Percentiles rank a stretch among this genome's conserved stretches.
These are phyloP conservation scores for Lonchura striata DNA, from an alignment of 2,113 vertebrate species.

Conservation along the genomic window DNA sequence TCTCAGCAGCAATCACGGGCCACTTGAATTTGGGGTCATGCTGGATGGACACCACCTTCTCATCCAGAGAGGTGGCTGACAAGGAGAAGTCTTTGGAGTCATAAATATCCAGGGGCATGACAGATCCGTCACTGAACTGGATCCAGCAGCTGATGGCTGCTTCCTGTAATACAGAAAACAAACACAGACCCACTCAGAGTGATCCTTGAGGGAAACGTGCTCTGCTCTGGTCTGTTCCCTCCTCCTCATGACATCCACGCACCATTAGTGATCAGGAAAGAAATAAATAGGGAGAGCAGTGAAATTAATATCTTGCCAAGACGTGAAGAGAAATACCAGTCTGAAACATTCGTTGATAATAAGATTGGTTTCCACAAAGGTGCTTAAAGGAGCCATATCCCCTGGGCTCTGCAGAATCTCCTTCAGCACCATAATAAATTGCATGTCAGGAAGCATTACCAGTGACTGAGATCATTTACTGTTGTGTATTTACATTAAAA, in stretches of 20 bases:
- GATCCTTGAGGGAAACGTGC: not conserved
- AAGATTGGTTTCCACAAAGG: conserved; percentile 45
- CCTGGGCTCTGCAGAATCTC: conserved; percentile 12
- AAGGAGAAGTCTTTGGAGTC: conserved; percentile 83
- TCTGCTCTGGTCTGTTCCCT: not conserved
- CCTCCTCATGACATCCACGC: not conserved
- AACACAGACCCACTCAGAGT: not conserved
- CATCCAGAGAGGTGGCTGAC: conserved; percentile 82
- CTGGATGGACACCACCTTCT: conserved; percentile 83
- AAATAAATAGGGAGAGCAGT: not conserved
- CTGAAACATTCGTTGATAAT: not conserved
- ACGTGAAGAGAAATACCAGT: not conserved
- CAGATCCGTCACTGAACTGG: conserved; percentile 90
- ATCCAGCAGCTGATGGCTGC: conserved; percentile 90
- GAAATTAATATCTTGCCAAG: conserved; percentile 7
- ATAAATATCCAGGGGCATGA: conserved; percentile 89
- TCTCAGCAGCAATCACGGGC: conserved; percentile 80
- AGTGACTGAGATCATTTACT: conserved; percentile 36
- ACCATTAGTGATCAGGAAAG: not conserved
- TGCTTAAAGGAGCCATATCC: conserved; percentile 26
- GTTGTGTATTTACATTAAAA: conserved; percentile 19
- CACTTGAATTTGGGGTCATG: conserved; percentile 74
- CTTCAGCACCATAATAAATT: conserved; percentile 47
- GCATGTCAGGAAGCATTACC: conserved; percentile 41
- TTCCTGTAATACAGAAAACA: conserved; percentile 71